Evolutionary conservation across 2,797 vertebrate genomes (phyloP).

Genomic region (Salarias fasciatus): DNA sequence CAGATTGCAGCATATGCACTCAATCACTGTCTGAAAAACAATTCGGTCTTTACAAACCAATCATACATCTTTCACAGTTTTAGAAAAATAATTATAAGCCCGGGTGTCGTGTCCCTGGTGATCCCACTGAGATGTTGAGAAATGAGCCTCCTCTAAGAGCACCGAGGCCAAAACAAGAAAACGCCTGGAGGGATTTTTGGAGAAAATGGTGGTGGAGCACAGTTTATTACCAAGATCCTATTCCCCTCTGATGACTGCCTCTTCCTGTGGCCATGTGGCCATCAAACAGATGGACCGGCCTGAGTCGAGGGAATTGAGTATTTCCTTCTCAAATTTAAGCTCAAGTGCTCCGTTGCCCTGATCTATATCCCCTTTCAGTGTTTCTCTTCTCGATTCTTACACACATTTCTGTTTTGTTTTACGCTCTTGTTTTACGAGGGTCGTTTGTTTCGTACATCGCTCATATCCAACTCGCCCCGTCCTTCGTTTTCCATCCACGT

Average conservation of each 20-base stretch:
- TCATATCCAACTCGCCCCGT: slow-evolving; percentile 24
- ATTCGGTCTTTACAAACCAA: background rate
- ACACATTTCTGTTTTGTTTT: slow-evolving; percentile 24
- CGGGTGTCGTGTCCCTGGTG: background rate
- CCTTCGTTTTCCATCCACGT: slow-evolving; percentile 26
- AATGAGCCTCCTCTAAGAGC: background rate
- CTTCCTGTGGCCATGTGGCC: slow-evolving; percentile 61
- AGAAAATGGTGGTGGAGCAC: slow-evolving; percentile 9
- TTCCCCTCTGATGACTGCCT: slow-evolving; percentile 61
- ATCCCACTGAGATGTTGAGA: slow-evolving; percentile 8
- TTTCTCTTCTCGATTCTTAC: slow-evolving; percentile 22
- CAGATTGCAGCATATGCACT: no score
- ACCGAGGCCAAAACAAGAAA: slow-evolving; percentile 26
- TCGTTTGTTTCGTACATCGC: slow-evolving; percentile 41
- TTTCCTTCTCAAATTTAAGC: slow-evolving; percentile 48
- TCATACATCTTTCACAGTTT: slow-evolving; percentile 22
- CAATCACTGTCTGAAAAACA: background rate
- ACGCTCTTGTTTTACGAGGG: slow-evolving; percentile 18
- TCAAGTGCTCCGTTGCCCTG: slow-evolving; percentile 11
- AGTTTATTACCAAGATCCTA: slow-evolving; percentile 62
- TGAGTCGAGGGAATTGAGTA: slow-evolving; percentile 48
- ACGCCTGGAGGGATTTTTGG: slow-evolving; percentile 25
- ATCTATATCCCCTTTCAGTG: slow-evolving; percentile 10
- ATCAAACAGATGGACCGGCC: slow-evolving; percentile 62
- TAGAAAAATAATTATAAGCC: slow-evolving; percentile 21